Conservation (phyloP, 2,888 invertebrate species). For the Dasypolia templi region DNA sequence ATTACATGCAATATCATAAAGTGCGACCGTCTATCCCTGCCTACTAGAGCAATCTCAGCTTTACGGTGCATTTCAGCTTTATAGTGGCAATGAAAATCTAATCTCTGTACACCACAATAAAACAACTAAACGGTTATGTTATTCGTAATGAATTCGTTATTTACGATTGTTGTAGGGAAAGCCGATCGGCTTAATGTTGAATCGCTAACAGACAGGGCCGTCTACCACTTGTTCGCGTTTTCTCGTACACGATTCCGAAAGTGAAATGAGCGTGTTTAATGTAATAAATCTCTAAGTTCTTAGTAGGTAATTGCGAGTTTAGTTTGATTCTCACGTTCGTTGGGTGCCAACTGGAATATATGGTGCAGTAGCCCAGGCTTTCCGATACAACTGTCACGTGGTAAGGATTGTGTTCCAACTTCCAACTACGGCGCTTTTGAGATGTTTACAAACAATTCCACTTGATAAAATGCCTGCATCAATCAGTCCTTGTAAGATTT, state of each 20-base stretch:
- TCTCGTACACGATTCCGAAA: conserved; percentile 84
- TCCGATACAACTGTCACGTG: conserved; percentile 57
- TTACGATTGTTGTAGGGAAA: conserved; percentile 83
- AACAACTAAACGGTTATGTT: conserved; percentile 76
- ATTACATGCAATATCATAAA: conserved; percentile 59
- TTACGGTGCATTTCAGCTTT: conserved; percentile 56
- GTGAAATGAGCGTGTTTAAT: conserved; percentile 82
- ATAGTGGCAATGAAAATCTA: conserved; percentile 73
- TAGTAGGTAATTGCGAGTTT: conserved; percentile 72
- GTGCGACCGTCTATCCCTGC: conserved; percentile 36
- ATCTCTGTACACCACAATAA: conserved; percentile 73
- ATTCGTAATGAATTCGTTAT: conserved; percentile 83
- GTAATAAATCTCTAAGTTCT: conserved; percentile 80
- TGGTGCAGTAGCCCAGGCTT: conserved; percentile 48
- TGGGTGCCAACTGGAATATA: conserved; percentile 50
- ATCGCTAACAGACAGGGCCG: conserved; percentile 70
- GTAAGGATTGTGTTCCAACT: conserved; percentile 37
- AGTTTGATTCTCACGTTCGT: conserved; percentile 65
- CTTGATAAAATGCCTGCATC: conserved; percentile 5
- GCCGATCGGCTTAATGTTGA: conserved; percentile 67
- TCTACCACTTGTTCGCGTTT: conserved; percentile 79
- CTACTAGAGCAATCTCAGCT: conserved; percentile 59
- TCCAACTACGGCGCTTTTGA: conserved; percentile 4
- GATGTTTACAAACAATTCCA: conserved; percentile 33
- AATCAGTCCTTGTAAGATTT: not conserved